A percentile compares a stretch with the other conserved stretches of the same genome.
phyloP scores from a whole-genome alignment of 2,797 vertebrate genomes.

The Loris lydekkerianus region DNA sequence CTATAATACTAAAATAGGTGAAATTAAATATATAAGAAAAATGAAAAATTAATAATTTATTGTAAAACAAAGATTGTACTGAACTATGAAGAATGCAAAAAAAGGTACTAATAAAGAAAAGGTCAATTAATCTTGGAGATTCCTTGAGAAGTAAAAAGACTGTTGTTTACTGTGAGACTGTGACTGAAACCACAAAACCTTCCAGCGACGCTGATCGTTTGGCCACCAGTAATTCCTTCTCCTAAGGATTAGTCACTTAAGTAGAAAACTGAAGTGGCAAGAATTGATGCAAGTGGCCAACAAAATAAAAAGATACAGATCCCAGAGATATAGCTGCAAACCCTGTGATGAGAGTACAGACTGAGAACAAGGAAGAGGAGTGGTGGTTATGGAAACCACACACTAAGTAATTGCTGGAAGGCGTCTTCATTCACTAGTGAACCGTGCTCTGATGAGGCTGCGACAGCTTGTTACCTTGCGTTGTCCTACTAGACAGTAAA shows the following conservation, averaged over 20 bases:
- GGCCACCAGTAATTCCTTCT: too few relatives aligned
- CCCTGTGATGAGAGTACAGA: rapidly evolving
- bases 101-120: not conserved
- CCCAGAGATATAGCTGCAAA: not conserved
- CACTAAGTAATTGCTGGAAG: rapidly evolving
- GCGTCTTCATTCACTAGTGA: too few relatives aligned
- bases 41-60: not conserved
- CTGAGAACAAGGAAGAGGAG: not conserved
- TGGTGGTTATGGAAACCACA: rapidly evolving
- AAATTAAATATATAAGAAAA: not conserved
- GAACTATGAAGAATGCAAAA: not conserved
- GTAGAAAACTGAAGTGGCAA: not conserved
- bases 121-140: not conserved
- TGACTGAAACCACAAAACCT: not conserved
- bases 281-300: not conserved
- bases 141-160: not conserved
- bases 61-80: not conserved
- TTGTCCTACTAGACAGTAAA: not conserved
- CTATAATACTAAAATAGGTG: not conserved
- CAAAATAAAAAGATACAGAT: not conserved
- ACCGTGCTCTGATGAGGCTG: not conserved
- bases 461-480: not conserved
- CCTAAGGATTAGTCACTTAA: not conserved
- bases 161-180: not conserved
- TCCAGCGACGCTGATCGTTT: rapidly evolving